A percentile compares a stretch with the other conserved stretches of the same genome.
Evolutionary conservation across 2,113 vertebrate species (phyloP).

Genomic region (Aplodontia rufa): DNA sequence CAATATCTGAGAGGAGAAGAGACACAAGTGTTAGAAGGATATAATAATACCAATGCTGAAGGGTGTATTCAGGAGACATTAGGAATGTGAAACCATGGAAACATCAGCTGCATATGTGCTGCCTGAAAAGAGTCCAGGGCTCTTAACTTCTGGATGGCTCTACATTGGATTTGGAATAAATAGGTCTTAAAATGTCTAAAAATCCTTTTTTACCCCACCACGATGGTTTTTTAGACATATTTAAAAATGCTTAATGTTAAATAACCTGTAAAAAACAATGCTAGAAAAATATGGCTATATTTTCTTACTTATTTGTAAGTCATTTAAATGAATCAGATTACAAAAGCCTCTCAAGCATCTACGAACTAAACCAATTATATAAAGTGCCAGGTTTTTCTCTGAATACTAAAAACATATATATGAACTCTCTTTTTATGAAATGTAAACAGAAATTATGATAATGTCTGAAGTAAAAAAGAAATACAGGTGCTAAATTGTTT

Average conservation of each 20-base stretch:
- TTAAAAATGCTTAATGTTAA: conserved; percentile 33
- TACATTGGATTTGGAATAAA: conserved; percentile 36
- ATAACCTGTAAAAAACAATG: not conserved
- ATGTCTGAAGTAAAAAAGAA: not conserved
- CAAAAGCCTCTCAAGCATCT: not conserved
- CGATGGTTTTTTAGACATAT: not conserved
- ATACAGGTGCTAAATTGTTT: not conserved
- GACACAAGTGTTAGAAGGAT: not conserved
- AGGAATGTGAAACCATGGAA: conserved; percentile 54
- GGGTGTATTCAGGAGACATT: not conserved
- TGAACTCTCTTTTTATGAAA: not conserved
- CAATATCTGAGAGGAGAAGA: not conserved
- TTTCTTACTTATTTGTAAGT: not conserved
- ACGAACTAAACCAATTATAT: not conserved
- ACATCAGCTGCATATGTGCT: conserved; percentile 20
- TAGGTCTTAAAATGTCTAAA: conserved; percentile 6
- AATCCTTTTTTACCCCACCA: not conserved
- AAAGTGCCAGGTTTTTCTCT: not conserved
- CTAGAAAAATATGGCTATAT: not conserved
- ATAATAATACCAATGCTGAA: not conserved
- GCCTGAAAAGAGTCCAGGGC: conserved; percentile 1
- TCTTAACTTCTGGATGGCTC: conserved; percentile 53
- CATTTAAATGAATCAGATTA: not conserved
- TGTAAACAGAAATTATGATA: not conserved
- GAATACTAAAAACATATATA: not conserved